Evolutionary conservation across 2,113 vertebrate genomes (phyloP).

Genomic region (Mystacornis crossleyi): DNA sequence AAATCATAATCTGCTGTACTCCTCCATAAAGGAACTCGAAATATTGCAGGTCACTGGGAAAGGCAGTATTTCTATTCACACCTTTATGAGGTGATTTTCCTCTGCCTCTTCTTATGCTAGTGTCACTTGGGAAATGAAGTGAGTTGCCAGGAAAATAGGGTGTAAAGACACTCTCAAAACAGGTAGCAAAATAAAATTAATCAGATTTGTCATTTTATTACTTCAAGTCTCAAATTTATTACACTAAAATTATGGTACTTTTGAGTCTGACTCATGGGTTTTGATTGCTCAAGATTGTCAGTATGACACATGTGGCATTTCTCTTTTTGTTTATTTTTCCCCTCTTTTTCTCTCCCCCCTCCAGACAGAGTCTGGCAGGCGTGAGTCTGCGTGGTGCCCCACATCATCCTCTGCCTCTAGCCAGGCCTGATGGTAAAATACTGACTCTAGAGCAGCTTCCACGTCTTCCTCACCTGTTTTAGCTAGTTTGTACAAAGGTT

Average conservation of each 20-base stretch:
- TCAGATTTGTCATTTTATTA: background rate
- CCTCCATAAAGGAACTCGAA: background rate
- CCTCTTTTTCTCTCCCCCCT: background rate
- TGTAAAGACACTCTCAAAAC: background rate
- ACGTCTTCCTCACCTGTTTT: background rate
- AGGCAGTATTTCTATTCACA: background rate
- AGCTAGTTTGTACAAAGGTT: background rate
- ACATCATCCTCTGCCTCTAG: background rate
- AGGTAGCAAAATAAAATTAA: background rate
- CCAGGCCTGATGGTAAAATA: background rate
- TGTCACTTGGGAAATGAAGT: background rate
- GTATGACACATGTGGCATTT: background rate
- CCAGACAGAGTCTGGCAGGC: background rate
- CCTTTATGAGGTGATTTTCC: background rate
- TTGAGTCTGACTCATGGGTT: background rate
- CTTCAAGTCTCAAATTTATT: background rate
- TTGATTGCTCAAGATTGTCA: background rate
- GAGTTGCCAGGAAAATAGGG: background rate
- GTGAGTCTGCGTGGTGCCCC: accelerated
- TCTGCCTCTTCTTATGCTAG: background rate
- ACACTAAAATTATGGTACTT: background rate
- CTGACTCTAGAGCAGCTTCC: background rate
- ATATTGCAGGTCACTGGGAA: background rate
- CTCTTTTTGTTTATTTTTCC: background rate
- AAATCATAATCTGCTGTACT: background rate